These are phyloP conservation scores for Aplidium turbinatum DNA, from an alignment of 23 tunicate species.

Conservation along the genomic window DNA sequence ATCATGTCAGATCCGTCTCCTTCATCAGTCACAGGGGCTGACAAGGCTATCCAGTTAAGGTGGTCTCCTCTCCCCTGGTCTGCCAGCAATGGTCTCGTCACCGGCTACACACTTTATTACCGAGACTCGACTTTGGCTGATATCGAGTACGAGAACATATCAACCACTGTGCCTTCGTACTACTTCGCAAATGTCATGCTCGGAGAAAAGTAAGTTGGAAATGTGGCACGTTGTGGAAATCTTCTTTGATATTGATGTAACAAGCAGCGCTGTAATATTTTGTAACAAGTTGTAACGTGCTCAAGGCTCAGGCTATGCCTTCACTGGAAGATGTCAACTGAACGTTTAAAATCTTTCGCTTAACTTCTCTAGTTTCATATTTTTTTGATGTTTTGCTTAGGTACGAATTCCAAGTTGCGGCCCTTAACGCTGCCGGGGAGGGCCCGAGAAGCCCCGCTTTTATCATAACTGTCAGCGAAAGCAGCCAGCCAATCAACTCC, in stretches of 20 bases:
- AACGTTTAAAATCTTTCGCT: too few species aligned
- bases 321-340: too few species aligned
- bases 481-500: not conserved
- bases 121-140: conserved; percentile 30
- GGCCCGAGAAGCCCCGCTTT: conserved; percentile 61
- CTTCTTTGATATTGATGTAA: too few species aligned
- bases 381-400: too few species aligned
- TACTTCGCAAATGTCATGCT: conserved; percentile 35
- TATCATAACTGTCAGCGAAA: conserved; percentile 33
- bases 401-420: conserved; percentile 76
- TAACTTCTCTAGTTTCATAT: too few species aligned
- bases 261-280: too few species aligned
- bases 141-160: not conserved
- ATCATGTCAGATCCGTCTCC: conserved; percentile 1
- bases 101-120: conserved; percentile 56
- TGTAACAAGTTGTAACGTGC: too few species aligned
- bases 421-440: conserved; percentile 66
- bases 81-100: conserved; percentile 62
- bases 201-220: conserved; percentile 57
- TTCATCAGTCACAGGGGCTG: not conserved
- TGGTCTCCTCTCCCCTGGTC: conserved; percentile 59
- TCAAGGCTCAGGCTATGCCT: too few species aligned
- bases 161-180: conserved; percentile 16
- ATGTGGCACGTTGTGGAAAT: too few species aligned
- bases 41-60: conserved; percentile 35